Evolutionary conservation across 2,797 vertebrate species (phyloP).

Genomic region (Gastrophryne carolinensis): DNA sequence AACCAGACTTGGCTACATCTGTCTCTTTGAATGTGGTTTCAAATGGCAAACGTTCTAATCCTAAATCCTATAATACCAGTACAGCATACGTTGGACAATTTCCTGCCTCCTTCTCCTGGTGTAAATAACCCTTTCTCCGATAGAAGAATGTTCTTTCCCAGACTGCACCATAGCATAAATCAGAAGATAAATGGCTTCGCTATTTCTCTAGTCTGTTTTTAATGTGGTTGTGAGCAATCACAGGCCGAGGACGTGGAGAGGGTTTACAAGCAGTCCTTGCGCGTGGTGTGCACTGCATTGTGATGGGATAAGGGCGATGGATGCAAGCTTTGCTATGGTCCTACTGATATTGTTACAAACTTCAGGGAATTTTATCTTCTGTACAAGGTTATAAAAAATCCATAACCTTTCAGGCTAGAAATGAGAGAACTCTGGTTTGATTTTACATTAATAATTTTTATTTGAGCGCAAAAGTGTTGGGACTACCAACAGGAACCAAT

Average conservation of each 20-base stretch:
- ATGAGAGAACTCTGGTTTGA: not conserved
- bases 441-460: too few relatives aligned
- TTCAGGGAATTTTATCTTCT: slow-evolving; percentile 5
- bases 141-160: not conserved
- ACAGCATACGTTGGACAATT: not conserved
- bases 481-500: too few relatives aligned
- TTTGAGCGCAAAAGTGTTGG: too few relatives aligned
- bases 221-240: slow-evolving; percentile 18
- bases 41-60: slow-evolving; percentile 25
- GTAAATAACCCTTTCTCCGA: slow-evolving; percentile 27
- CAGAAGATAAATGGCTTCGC: slow-evolving; percentile 32
- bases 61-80: slow-evolving; percentile 32
- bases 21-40: slow-evolving; percentile 27
- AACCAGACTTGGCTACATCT: slow-evolving; percentile 20
- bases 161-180: not conserved
- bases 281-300: not conserved
- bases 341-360: slow-evolving; percentile 8
- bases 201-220: slow-evolving; percentile 16
- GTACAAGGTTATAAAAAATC: not conserved
- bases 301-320: not conserved
- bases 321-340: not conserved
- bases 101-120: slow-evolving; percentile 1
- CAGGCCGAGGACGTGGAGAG: not conserved
- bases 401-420: too few relatives aligned
- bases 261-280: slow-evolving; percentile 13